Conservation (phyloP, 2,113 vertebrate species). For the Baryphthengus martii region DNA sequence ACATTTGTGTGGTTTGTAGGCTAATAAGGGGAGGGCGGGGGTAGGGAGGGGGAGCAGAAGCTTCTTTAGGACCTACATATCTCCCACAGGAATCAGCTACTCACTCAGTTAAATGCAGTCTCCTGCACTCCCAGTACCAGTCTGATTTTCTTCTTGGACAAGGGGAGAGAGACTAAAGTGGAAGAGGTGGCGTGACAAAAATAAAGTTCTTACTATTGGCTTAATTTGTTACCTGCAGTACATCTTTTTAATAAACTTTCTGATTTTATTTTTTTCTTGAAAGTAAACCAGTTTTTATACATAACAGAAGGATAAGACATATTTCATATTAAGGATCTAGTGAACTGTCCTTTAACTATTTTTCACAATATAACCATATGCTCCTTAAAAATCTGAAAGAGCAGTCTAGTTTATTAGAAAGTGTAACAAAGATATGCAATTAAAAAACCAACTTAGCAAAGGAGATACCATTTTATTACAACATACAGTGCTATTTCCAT, state of each 20-base stretch:
- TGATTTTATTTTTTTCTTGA: background rate
- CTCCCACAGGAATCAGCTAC: background rate
- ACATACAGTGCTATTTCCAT: background rate
- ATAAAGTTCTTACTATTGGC: background rate
- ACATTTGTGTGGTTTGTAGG: background rate
- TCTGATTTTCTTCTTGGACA: background rate
- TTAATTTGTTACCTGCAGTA: background rate
- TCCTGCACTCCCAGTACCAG: background rate
- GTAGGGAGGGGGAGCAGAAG: too few relatives aligned
- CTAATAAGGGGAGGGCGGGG: background rate
- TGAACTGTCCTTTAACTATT: background rate
- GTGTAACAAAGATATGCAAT: background rate
- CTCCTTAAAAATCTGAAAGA: background rate
- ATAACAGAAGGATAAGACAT: background rate
- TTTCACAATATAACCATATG: background rate
- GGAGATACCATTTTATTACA: background rate
- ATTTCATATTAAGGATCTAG: background rate
- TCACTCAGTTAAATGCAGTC: background rate
- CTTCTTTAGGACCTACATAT: background rate
- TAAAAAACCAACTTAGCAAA: background rate
- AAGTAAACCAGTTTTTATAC: background rate
- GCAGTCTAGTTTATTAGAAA: background rate
- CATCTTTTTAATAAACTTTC: too few relatives aligned
- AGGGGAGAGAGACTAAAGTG: background rate
- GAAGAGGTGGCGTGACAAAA: background rate